These are phyloP conservation scores for Gallinago media DNA, from an alignment of 2,113 vertebrate genomes.

Conservation along the genomic window DNA sequence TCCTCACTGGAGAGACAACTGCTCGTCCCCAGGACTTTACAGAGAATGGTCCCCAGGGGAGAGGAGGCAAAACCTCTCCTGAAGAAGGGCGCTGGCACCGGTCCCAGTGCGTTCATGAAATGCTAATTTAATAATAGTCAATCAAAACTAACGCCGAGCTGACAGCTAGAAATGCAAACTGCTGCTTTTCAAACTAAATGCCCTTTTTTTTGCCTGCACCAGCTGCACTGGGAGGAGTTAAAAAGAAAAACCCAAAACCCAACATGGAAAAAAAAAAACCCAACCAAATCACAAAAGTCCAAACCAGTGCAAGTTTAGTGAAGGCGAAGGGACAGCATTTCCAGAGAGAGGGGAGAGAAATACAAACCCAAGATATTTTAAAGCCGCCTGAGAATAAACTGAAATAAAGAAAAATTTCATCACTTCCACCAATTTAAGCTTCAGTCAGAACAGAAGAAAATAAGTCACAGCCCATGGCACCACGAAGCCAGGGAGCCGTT, in stretches of 20 bases:
- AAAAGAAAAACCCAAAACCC: background rate
- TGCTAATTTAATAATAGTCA: background rate
- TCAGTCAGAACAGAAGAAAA: background rate
- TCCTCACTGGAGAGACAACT: background rate
- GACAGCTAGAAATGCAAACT: background rate
- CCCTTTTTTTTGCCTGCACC: background rate
- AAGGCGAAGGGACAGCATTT: background rate
- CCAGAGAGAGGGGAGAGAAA: background rate
- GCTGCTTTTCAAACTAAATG: background rate
- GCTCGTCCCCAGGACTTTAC: background rate
- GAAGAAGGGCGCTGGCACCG: background rate
- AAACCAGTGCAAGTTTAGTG: background rate
- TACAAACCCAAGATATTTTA: background rate
- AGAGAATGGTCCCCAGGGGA: background rate
- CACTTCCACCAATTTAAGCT: background rate
- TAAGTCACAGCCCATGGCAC: background rate
- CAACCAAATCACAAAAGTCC: background rate
- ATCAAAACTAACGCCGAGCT: background rate
- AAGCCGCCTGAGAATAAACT: background rate
- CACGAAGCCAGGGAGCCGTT: rapidly evolving
- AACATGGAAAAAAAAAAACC: background rate
- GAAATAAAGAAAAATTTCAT: background rate
- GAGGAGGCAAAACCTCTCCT: background rate
- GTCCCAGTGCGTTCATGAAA: background rate
- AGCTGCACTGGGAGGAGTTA: background rate